These are phyloP conservation scores for Dicrurus megarhynchus DNA, from an alignment of 2,113 vertebrate species.

Conservation along the genomic window DNA sequence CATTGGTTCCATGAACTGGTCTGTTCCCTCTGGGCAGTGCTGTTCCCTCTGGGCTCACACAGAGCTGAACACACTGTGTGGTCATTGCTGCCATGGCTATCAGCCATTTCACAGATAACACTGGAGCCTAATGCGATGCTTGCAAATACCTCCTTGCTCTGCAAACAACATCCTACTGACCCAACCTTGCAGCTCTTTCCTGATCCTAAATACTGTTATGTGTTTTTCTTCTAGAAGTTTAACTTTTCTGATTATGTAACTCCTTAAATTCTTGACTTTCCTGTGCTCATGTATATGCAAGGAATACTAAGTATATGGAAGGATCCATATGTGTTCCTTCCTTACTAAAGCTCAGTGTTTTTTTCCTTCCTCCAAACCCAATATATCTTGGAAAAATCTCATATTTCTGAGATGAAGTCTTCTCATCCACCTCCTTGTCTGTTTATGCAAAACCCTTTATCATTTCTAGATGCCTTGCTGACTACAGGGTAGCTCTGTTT, in stretches of 20 bases:
- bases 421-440: neutral
- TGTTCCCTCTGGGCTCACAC: neutral
- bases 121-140: neutral
- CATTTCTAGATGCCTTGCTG: neutral
- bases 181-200: neutral
- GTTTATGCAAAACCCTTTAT: neutral
- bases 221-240: neutral
- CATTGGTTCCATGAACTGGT: neutral
- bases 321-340: neutral
- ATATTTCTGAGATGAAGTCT: neutral
- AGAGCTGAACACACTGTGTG: neutral
- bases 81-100: neutral
- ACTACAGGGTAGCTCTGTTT: neutral
- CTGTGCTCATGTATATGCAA: neutral
- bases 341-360: neutral
- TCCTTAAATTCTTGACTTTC: neutral
- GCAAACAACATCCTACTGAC: neutral
- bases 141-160: neutral
- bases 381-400: neutral
- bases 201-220: neutral
- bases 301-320: neutral
- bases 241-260: neutral
- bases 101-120: neutral
- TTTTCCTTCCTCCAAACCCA: neutral
- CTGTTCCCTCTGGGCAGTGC: slow-evolving; percentile 1